Evolutionary conservation across 2,113 vertebrate genomes (phyloP).

Genomic region (Macroglossus sobrinus): DNA sequence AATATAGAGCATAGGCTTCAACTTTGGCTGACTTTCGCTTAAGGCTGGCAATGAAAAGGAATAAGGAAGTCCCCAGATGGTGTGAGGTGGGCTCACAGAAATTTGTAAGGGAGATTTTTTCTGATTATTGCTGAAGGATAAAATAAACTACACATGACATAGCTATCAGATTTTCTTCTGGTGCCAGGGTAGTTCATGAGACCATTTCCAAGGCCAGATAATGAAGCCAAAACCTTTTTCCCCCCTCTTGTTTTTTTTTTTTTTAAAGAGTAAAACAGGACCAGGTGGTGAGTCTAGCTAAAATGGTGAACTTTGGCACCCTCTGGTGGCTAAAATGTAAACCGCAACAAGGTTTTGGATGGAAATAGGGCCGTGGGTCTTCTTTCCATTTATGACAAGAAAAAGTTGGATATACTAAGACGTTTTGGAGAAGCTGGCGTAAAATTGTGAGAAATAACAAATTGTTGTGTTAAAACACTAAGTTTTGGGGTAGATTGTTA

Average conservation of each 20-base stretch:
- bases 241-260: too few species aligned
- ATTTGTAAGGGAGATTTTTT: neutral
- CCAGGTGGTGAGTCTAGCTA: accelerated
- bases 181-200: neutral
- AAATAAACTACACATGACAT: neutral
- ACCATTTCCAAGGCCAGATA: neutral
- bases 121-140: neutral
- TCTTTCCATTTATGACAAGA: neutral
- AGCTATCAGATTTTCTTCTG: neutral
- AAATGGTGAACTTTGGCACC: neutral
- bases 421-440: neutral
- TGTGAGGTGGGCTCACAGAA: neutral
- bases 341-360: neutral
- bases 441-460: too few species aligned
- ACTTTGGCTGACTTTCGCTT: neutral
- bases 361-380: neutral
- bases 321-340: neutral
- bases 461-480: neutral
- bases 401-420: neutral
- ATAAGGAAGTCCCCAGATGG: neutral
- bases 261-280: neutral
- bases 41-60: neutral
- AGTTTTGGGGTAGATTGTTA: neutral
- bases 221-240: neutral
- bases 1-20: neutral